A percentile compares a stretch with the other conserved stretches of the same genome.
Evolutionary conservation across 1,140 invertebrate species (phyloP).

Genomic region (Drosophila kurseongensis): DNA sequence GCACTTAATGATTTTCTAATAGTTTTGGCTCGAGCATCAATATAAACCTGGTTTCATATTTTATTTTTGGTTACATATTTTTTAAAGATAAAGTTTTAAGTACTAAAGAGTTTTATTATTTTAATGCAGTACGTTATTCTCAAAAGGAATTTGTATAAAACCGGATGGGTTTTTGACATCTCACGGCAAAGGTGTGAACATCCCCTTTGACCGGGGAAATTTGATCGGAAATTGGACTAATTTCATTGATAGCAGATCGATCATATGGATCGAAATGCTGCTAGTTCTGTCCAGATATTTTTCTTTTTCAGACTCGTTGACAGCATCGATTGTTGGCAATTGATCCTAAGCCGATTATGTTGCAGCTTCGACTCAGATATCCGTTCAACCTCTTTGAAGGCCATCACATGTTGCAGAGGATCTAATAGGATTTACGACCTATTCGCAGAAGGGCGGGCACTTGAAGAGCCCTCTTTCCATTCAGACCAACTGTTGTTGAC

Average conservation of each 20-base stretch:
- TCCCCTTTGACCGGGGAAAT: not conserved
- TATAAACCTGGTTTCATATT: too few relatives aligned
- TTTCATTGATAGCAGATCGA: conserved; percentile 15
- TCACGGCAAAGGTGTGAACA: conserved; percentile 18
- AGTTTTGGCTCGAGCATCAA: too few relatives aligned
- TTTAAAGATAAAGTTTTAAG: too few relatives aligned
- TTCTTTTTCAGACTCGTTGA: conserved; percentile 41
- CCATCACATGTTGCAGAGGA: conserved; percentile 66
- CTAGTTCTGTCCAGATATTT: conserved; percentile 1
- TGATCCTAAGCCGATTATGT: conserved; percentile 65
- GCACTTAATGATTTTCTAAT: not conserved
- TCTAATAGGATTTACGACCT: conserved; percentile 76
- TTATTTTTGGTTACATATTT: too few relatives aligned
- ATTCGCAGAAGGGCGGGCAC: conserved; percentile 48
- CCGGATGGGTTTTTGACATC: not conserved
- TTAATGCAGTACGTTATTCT: not conserved
- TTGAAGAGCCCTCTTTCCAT: conserved; percentile 29
- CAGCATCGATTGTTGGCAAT: conserved; percentile 56
- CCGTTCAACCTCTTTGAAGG: conserved; percentile 15
- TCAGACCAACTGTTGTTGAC: conserved; percentile 60
- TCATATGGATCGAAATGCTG: not conserved
- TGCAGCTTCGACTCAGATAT: conserved; percentile 27
- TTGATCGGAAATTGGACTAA: conserved; percentile 20
- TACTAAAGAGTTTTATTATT: too few relatives aligned
- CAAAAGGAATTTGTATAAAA: not conserved